phyloP scores from a whole-genome alignment of 2,888 invertebrate species.

The Shargacucullia verbasci region DNA sequence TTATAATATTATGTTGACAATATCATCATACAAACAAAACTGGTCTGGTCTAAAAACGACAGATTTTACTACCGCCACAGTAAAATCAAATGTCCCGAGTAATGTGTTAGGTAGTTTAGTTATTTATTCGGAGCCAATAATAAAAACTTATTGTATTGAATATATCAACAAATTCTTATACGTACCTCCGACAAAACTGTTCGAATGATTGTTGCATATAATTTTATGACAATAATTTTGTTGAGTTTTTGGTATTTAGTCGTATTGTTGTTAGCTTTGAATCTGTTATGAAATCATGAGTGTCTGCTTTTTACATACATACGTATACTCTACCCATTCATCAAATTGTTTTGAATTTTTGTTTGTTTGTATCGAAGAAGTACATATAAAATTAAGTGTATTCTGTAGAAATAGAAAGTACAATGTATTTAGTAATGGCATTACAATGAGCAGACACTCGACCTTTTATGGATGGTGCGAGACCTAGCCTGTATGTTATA shows the following conservation, averaged over 20 bases:
- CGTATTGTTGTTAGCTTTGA: constrained; percentile 49
- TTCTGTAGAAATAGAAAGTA: constrained; percentile 31
- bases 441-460: constrained; percentile 32
- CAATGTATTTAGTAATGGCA: constrained; percentile 26
- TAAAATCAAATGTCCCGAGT: constrained; percentile 1
- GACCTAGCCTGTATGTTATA: constrained; percentile 53
- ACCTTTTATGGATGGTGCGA: constrained; percentile 54
- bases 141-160: background rate
- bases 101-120: background rate
- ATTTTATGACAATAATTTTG: constrained; percentile 50
- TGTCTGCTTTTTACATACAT: constrained; percentile 31
- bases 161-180: constrained; percentile 4
- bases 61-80: background rate
- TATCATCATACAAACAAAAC: too few relatives aligned
- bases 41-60: background rate
- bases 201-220: constrained; percentile 21
- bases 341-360: constrained; percentile 22
- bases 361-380: too few relatives aligned
- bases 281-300: constrained; percentile 36
- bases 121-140: background rate
- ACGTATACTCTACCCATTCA: constrained; percentile 8
- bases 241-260: constrained; percentile 45
- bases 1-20: too few relatives aligned
- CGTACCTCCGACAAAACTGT: background rate
- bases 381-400: constrained; percentile 35